These are phyloP conservation scores for Dasyurus viverrinus DNA, from an alignment of 2,113 vertebrate species.

Conservation along the genomic window DNA sequence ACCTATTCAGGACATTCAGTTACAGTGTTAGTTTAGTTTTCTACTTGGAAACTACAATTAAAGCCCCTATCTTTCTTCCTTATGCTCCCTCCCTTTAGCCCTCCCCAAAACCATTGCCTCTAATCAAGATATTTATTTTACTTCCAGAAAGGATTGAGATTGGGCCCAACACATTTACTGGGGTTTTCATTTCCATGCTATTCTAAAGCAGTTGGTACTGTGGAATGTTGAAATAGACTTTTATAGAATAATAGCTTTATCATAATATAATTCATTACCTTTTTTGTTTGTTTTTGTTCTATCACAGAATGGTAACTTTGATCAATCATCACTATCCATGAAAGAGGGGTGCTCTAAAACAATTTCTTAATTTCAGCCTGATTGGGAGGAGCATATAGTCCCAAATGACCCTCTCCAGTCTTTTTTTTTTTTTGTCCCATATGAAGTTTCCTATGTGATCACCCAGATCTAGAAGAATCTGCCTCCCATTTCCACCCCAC, in stretches of 20 bases:
- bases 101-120: neutral
- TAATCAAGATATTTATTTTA: neutral
- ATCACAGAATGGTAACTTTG: neutral
- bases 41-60: neutral
- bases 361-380: neutral
- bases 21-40: neutral
- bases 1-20: neutral
- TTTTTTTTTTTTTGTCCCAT: neutral
- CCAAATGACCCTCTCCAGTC: neutral
- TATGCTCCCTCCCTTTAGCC: neutral
- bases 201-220: neutral
- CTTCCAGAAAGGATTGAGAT: neutral
- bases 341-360: neutral
- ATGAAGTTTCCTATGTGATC: neutral
- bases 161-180: neutral
- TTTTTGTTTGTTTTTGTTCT: neutral
- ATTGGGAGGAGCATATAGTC: neutral
- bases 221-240: neutral
- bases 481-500: neutral
- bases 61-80: neutral
- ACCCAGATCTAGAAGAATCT: neutral
- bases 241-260: neutral
- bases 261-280: neutral
- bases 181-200: neutral
- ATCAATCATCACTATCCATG: neutral